Evolutionary conservation across 2,797 vertebrate species (phyloP), one percentile per base, ranked within the genome.

Genomic region (Sebastes trivittatus): DNA sequence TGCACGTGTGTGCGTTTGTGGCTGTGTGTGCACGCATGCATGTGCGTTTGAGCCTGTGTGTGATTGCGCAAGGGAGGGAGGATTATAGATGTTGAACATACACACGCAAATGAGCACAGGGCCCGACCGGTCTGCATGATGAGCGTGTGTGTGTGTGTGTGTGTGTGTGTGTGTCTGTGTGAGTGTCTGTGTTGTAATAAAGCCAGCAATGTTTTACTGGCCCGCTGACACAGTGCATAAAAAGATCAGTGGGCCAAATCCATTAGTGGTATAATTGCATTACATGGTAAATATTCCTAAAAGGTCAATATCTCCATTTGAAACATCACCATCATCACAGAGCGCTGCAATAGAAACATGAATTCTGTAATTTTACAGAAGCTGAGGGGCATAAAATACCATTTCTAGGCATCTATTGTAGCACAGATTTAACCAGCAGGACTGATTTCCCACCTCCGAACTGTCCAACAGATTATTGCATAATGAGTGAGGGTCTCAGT

Each of bases 81-180:
- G 92, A 94, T 94, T 94, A 94, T 91, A 90, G 91, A 91, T 94
- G 93, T 94, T 91, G 92, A 93, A 93, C 90, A 94, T 92, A 93
- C 87, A 91, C 91, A 92, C 86, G 76, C 89, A 93, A 95, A 95
- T 95, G 93, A 95, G 94, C 90, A 78, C 87, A 85, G 93, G 94
- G 91, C 93, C 88, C 54, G 75, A 87, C 88, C 91, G 93, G 93
- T 92, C 92, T 92, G 91, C 87, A 83, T 88, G 83, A 38, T 71
- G 38, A 42, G 38, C 38, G 65, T 67, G 67, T 80, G 73, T 55
- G 74, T 83, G 59, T 54, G 78, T 79, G 69, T 75, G 74, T 82
- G 59, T 54, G 76, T 83, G 71, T 80, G 69, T 66, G 66, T 75
- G 75, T 83, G 55, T 55, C 76, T 75, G 81, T 38, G 78, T 73